Base-by-base conservation (phyloP, 2,888 invertebrate genomes). In the Drosophila neonasuta region DNA sequence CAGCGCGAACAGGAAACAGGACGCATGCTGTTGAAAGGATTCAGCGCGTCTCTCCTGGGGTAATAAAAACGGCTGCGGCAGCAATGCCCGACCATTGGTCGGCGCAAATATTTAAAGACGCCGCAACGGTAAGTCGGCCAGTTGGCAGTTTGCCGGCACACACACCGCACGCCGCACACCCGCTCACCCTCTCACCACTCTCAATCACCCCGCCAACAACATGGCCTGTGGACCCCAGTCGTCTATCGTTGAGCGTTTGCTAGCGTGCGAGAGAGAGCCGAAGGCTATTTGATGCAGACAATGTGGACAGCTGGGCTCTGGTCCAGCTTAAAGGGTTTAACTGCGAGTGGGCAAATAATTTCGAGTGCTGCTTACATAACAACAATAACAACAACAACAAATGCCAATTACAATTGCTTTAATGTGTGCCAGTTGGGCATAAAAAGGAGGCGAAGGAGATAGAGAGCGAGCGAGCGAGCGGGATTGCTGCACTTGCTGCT, bases 321-420 rank as follows among this genome's bases (percentile, higher is more conserved):
- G 58, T 32, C 60, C 60, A 41, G 64, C 74, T 74, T 68, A 65
- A 84, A 84, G 80, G 69, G 52, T 17, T 46, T 42, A 49, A 61
- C 64, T 17, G 59, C 36, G 24, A 69, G 49, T 68, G 68, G 45
- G 56, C 61, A 78, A 74, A 80, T 70, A 80, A 72, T 77, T 75
- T 67, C 72, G 68, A 72, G 64, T 57, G 72, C 73, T 61, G 78
- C 80, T 82, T 82, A 74, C 78, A 85, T 67, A 70, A 77, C 76
- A 67, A 56, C 77, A 80, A 73, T 20, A 74, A 82, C 65, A 73
- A 77, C 76, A 64, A 56, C 77, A 80, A 77, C 85, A 85, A 86
- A 77, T 81, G 71, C 77, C 88, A 85, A 84, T 84, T 84, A 84
- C 82, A 84, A 86, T 74, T 80, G 73, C 84, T 84, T 87, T 83